phyloP scores from a whole-genome alignment of 2,113 vertebrate genomes.

The Lophochroa leadbeateri region DNA sequence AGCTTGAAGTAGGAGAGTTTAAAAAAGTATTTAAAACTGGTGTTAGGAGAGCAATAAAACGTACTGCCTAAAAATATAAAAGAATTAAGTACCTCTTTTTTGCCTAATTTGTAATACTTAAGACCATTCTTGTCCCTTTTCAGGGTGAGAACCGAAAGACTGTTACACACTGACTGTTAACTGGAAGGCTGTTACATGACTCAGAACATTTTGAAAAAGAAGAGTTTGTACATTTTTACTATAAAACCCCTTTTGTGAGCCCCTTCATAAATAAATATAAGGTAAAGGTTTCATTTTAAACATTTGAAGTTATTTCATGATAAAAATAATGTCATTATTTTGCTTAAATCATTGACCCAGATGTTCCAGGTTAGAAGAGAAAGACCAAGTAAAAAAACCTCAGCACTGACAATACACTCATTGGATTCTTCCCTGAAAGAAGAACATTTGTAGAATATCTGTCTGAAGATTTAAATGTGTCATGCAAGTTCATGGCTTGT shows the following conservation, averaged over 20 bases:
- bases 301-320: not conserved
- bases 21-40: not conserved
- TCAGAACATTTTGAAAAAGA: not conserved
- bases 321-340: not conserved
- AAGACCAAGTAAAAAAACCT: not conserved
- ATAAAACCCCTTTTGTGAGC: not conserved
- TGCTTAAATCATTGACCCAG: not conserved
- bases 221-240: not conserved
- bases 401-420: not conserved
- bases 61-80: not conserved
- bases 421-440: not conserved
- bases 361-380: not conserved
- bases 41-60: not conserved
- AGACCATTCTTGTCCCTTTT: not conserved
- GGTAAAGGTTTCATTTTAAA: not conserved
- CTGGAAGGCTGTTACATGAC: not conserved
- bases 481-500: not conserved
- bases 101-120: not conserved
- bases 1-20: not conserved
- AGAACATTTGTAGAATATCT: not conserved
- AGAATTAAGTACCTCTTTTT: not conserved
- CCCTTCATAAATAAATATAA: not conserved
- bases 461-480: not conserved
- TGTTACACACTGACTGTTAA: not conserved
- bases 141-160: not conserved